Base-by-base conservation (phyloP, 2,113 vertebrate species). In the Tautogolabrus adspersus region DNA sequence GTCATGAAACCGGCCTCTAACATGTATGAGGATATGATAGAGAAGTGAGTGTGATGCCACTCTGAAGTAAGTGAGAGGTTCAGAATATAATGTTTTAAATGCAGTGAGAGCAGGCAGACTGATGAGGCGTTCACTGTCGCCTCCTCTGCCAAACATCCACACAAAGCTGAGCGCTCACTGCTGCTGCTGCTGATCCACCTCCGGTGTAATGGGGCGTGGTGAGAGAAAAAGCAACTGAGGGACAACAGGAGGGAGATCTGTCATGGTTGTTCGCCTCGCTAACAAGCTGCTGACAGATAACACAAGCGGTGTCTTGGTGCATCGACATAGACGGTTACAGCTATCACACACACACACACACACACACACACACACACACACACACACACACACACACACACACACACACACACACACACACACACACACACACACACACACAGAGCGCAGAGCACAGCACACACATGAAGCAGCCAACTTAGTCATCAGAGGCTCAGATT, bases 241-340 rank as follows among this genome's bases (percentile, higher is more conserved):
- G 66, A 55, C 66, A 44, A 59, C 46, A 49, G 40, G 71, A 70
- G 72, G 56, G 54, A 72, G 68, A 79, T 56, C 71, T 72, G 79
- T 86, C 81, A 89, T 88, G 89, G 83, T 67, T 77, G 79, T 83
- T 85, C 84, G 85, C 80, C 85, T 86, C 65, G 40, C 69, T 78
- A 89, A 89, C 82, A 67, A 84, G 86, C 79, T 76, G 84, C 81
- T 88, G 92, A 92, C 88, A 92, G 87, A 91, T 72, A 86, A 88
- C 80, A 86, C 80, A 79, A 80, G 82, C 23, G 21, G 30, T 30
- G 64, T 68, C 62, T 23, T 67, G 78, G 79, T 9, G 54, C 78
- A 81, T 76, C 71, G 44, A 83, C 79, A 81, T 77, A 76, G 79
- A 79, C 9, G 5, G 57, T 51, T 82, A 59, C 60, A 70, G 82